Evolutionary conservation across 2,888 invertebrate species (phyloP).

Genomic region (Eupeodes latifasciatus): DNA sequence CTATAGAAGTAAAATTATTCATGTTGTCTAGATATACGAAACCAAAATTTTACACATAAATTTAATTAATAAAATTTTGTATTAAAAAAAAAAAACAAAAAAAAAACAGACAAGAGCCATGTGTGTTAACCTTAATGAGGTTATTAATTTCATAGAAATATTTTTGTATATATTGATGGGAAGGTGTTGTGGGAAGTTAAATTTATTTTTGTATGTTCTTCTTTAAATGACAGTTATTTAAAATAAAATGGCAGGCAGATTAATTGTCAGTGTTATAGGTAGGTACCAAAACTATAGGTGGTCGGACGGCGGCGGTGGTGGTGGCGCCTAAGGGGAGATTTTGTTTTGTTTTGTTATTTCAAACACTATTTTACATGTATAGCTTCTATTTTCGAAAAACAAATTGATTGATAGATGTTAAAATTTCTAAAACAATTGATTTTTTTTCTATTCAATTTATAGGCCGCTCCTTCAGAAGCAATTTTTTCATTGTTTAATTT

Average conservation of each 20-base stretch:
- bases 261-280: slow-evolving; percentile 50
- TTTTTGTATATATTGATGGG: neutral
- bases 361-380: slow-evolving; percentile 26
- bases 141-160: slow-evolving; percentile 58
- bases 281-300: neutral
- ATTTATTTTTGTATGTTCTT: neutral
- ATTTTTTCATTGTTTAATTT: neutral
- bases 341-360: slow-evolving; percentile 10
- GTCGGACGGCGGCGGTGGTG: neutral
- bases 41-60: slow-evolving; percentile 27
- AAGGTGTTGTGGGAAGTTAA: slow-evolving; percentile 25
- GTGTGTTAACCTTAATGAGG: slow-evolving; percentile 56
- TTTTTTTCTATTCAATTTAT: slow-evolving; percentile 16
- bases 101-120: slow-evolving; percentile 29
- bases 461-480: slow-evolving; percentile 62
- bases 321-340: slow-evolving; percentile 21
- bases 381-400: slow-evolving; percentile 56
- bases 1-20: neutral
- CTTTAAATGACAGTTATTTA: slow-evolving; percentile 22
- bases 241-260: slow-evolving; percentile 27
- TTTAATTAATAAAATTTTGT: slow-evolving; percentile 15
- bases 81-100: slow-evolving; percentile 16
- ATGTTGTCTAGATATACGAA: slow-evolving; percentile 30
- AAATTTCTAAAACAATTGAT: slow-evolving; percentile 2
- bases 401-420: slow-evolving; percentile 54